Percentiles rank a stretch among this genome's conserved stretches.
Conservation (phyloP, 2,113 vertebrate species). For the Sturnira hondurensis region DNA sequence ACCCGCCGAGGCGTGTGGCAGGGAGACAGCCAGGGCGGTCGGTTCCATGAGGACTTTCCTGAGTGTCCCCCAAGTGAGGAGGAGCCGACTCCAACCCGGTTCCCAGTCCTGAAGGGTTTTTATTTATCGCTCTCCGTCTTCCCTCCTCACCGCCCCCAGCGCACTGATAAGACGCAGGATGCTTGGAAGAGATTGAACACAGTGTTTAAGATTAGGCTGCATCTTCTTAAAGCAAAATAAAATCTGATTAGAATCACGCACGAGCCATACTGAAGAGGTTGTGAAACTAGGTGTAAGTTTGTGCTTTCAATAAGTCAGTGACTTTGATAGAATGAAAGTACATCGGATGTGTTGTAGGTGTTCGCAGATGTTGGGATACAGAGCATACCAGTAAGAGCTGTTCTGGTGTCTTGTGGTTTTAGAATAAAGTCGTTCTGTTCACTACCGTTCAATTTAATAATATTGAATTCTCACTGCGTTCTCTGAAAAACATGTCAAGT, state of each 20-base stretch:
- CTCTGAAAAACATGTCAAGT: background rate
- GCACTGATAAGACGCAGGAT: background rate
- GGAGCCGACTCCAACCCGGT: background rate
- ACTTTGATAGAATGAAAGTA: background rate
- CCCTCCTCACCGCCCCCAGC: background rate
- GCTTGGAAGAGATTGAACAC: background rate
- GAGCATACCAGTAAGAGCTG: constrained; percentile 59
- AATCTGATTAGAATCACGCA: background rate
- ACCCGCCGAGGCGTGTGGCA: background rate
- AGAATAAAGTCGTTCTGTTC: constrained; percentile 53
- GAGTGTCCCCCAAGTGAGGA: fast-evolving
- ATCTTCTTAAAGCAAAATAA: background rate
- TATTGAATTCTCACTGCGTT: constrained; percentile 27
- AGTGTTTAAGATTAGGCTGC: background rate
- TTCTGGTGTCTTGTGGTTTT: constrained; percentile 42
- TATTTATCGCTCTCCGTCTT: background rate
- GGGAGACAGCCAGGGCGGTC: background rate
- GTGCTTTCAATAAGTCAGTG: background rate
- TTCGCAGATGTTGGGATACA: constrained; percentile 38
- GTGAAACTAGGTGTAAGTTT: background rate
- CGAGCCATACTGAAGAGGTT: background rate
- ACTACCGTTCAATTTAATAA: constrained; percentile 50
- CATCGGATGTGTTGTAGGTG: constrained; percentile 29
- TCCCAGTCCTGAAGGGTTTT: background rate
- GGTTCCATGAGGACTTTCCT: background rate